Percentiles rank a stretch among this genome's conserved stretches.
phyloP scores from a whole-genome alignment of 37 sponge, comb jelly and placozoan genomes.

The Bolinopsis microptera region DNA sequence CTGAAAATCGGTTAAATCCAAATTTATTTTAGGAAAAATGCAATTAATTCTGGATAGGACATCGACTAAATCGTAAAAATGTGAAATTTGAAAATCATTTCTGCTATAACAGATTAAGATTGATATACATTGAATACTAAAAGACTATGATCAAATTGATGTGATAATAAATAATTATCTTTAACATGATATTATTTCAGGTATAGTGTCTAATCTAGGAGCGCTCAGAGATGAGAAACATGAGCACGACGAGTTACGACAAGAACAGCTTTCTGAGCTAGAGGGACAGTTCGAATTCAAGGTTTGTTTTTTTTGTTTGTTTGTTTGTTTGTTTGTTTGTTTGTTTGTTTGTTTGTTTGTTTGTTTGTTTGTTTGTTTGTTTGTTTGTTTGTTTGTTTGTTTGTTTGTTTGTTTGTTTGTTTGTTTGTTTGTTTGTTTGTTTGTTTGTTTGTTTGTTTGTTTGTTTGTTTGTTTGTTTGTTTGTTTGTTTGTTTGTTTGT shows the following conservation, averaged over 20 bases:
- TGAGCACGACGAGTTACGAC: not conserved
- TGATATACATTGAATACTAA: too few species aligned
- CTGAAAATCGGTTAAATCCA: too few species aligned
- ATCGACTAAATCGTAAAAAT: too few species aligned
- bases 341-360: conserved; percentile 23
- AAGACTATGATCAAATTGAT: too few species aligned
- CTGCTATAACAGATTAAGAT: too few species aligned
- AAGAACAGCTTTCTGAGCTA: not conserved
- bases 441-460: too few species aligned
- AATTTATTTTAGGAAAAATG: too few species aligned
- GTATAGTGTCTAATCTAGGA: conserved; percentile 54
- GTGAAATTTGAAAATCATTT: too few species aligned
- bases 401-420: not conserved
- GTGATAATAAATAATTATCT: too few species aligned
- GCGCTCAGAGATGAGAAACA: conserved; percentile 41
- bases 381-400: conserved; percentile 6
- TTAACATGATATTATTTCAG: not conserved
- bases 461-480: too few species aligned
- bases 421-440: not conserved
- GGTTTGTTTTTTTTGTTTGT: conserved; percentile 8
- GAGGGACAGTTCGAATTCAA: not conserved
- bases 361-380: not conserved
- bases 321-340: not conserved
- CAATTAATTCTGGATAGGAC: too few species aligned
- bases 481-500: too few species aligned